Conservation (phyloP, 92 coral and sea anemone species). For the Palythoa caribaeorum region DNA sequence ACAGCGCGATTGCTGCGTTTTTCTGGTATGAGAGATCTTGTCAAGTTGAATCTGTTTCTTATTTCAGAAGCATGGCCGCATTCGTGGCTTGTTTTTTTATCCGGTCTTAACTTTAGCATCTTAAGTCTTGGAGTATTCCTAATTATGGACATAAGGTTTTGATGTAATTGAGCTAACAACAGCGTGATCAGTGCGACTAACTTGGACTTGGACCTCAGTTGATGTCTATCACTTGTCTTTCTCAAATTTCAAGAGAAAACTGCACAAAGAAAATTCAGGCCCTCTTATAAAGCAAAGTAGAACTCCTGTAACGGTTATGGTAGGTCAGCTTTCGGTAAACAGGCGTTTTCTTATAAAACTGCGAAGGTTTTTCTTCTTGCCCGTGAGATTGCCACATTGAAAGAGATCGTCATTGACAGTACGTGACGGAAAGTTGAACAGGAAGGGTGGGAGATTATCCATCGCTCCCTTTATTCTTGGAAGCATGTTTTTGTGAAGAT, state of each 20-base stretch:
- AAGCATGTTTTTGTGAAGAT: background rate
- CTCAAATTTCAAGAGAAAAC: constrained; percentile 10
- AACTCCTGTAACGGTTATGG: constrained; percentile 48
- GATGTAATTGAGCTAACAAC: constrained; percentile 14
- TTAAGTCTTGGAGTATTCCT: constrained; percentile 74
- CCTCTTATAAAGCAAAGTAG: background rate
- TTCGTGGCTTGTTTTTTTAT: constrained; percentile 79
- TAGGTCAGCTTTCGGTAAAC: constrained; percentile 41
- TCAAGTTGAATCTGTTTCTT: constrained; percentile 83
- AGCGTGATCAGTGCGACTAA: background rate
- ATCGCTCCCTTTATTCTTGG: background rate
- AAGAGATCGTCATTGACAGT: background rate
- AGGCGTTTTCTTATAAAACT: constrained; percentile 62
- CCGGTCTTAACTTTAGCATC: constrained; percentile 79
- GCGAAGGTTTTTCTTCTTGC: constrained; percentile 67
- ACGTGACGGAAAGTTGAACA: constrained; percentile 9
- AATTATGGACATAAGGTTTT: constrained; percentile 80
- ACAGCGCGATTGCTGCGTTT: background rate
- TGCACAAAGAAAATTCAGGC: background rate
- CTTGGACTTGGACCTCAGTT: background rate
- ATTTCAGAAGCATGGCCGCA: constrained; percentile 84
- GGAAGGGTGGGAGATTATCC: background rate
- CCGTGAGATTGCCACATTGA: constrained; percentile 64
- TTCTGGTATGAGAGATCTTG: constrained; percentile 57
- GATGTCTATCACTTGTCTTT: background rate